Percentiles rank a stretch among this genome's conserved stretches.
Evolutionary conservation across 2,797 vertebrate species (phyloP).

Genomic region (Macropus fuliginosus): DNA sequence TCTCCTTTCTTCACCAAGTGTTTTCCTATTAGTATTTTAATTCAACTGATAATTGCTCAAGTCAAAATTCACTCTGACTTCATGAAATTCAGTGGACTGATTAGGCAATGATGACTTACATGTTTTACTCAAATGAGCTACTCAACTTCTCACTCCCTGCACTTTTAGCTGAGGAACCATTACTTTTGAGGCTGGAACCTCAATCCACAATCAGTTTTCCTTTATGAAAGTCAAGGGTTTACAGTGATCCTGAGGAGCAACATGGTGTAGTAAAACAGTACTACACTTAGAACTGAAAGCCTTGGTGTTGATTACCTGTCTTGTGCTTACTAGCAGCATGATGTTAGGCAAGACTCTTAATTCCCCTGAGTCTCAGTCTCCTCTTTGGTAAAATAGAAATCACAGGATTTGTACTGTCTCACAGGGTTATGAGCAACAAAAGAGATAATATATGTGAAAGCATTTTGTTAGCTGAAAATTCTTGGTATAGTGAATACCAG

Average conservation of each 20-base stretch:
- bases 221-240: neutral
- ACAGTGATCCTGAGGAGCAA: neutral
- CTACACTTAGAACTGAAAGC: neutral
- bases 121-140: neutral
- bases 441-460: neutral
- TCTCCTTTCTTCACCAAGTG: neutral
- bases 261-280: neutral
- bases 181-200: neutral
- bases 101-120: neutral
- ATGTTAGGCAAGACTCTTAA: neutral
- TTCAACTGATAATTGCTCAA: neutral
- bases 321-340: neutral
- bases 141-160: neutral
- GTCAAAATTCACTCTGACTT: neutral
- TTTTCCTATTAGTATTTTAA: neutral
- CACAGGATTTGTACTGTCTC: neutral
- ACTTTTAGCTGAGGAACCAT: neutral
- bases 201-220: neutral
- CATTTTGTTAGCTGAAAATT: neutral
- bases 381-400: neutral
- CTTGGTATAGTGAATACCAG: neutral
- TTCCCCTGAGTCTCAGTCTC: neutral
- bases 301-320: neutral
- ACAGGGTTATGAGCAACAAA: neutral
- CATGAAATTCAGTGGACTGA: neutral